A percentile compares a stretch with the other conserved stretches of the same genome.
These are phyloP conservation scores for Tinea trinotella DNA, from an alignment of 2,888 invertebrate species.

Conservation along the genomic window DNA sequence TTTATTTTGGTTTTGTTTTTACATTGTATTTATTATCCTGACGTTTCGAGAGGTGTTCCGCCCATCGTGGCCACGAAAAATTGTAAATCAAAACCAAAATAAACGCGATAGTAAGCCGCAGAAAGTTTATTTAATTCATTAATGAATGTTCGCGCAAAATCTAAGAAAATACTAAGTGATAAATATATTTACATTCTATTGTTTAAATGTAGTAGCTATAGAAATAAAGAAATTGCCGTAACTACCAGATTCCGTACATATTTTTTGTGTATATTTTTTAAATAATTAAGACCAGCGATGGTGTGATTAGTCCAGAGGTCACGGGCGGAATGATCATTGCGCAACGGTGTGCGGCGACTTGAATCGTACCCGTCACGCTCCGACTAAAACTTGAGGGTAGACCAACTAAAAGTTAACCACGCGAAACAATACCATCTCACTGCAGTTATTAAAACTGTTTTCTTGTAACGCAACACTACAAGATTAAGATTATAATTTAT, in stretches of 20 bases:
- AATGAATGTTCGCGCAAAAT: too few relatives aligned
- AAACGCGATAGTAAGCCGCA: too few relatives aligned
- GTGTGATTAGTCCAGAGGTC: conserved; percentile 14
- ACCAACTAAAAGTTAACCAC: conserved; percentile 17
- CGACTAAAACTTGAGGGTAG: conserved; percentile 21
- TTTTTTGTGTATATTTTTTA: not conserved
- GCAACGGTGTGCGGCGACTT: conserved; percentile 45
- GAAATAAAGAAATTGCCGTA: too few relatives aligned
- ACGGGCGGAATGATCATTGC: conserved; percentile 34
- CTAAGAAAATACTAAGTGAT: too few relatives aligned
- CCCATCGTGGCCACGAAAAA: too few relatives aligned
- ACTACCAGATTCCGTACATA: not conserved
- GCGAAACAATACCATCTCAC: conserved; percentile 15
- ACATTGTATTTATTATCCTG: too few relatives aligned
- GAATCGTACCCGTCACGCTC: conserved; percentile 42
- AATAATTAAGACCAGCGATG: not conserved
- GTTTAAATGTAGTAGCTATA: too few relatives aligned
- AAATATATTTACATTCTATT: too few relatives aligned
- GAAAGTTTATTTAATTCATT: too few relatives aligned
- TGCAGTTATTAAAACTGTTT: conserved; percentile 11
- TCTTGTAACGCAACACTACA: conserved; percentile 11
- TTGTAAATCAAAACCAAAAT: too few relatives aligned
- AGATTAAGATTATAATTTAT: conserved; percentile 5
- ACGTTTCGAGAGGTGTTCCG: too few relatives aligned
- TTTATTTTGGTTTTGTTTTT: too few relatives aligned